These are phyloP conservation scores for Rhinogobio ventralis DNA, from an alignment of 2,797 vertebrate species.

Conservation along the genomic window DNA sequence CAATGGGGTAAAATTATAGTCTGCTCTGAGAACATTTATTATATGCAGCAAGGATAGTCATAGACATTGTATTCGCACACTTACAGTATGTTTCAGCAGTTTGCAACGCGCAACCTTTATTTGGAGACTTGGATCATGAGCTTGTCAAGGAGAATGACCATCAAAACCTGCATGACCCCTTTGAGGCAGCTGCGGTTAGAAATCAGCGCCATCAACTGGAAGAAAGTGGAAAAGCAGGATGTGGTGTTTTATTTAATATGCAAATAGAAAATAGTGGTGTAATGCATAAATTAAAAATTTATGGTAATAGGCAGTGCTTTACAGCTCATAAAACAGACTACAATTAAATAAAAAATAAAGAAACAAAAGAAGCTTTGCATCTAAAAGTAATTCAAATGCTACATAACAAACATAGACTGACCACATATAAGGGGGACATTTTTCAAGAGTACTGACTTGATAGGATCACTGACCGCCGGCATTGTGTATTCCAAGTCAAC, in stretches of 20 bases:
- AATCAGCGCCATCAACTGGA: slow-evolving; percentile 52
- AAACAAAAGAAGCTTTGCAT: background rate
- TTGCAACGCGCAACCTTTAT: slow-evolving; percentile 35
- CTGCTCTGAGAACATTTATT: slow-evolving; percentile 18
- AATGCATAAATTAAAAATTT: slow-evolving; percentile 15
- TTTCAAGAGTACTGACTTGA: slow-evolving; percentile 12
- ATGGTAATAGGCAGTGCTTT: slow-evolving; percentile 15
- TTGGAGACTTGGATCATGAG: slow-evolving; percentile 14
- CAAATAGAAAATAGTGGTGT: slow-evolving; percentile 27
- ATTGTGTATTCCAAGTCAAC: slow-evolving; percentile 1
- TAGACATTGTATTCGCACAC: slow-evolving; percentile 12
- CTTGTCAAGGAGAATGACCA: slow-evolving; percentile 20
- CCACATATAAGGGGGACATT: background rate
- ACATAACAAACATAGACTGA: slow-evolving; percentile 13
- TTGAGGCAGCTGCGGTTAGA: slow-evolving; percentile 29
- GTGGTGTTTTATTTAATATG: slow-evolving; percentile 31
- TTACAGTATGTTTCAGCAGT: slow-evolving; percentile 32
- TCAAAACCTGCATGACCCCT: slow-evolving; percentile 24
- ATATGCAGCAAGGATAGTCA: background rate
- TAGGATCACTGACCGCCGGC: background rate
- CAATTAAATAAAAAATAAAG: background rate
- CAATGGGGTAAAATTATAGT: slow-evolving; percentile 23
- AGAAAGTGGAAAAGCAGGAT: slow-evolving; percentile 40
- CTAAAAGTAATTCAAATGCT: background rate
- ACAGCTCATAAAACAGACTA: slow-evolving; percentile 14